Conservation (phyloP, 2,888 invertebrate genomes). For the Agonopterix heracliana region DNA sequence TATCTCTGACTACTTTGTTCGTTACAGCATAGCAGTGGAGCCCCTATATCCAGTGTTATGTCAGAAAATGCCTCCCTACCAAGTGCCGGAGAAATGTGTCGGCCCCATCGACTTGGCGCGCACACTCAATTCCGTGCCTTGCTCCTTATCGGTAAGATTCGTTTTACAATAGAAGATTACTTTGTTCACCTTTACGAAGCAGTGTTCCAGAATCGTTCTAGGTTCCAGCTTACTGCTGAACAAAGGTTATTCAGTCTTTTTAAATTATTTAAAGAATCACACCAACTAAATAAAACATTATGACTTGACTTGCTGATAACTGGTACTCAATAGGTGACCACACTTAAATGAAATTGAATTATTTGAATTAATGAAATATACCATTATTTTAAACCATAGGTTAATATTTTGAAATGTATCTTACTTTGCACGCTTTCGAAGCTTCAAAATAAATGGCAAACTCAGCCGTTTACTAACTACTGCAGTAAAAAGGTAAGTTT, state of each 20-base stretch:
- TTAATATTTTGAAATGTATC: too few species aligned
- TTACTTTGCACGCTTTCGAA: constrained; percentile 54
- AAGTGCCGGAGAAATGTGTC: constrained; percentile 57
- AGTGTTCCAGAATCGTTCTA: too few species aligned
- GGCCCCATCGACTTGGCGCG: constrained; percentile 90
- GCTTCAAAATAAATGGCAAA: constrained; percentile 70
- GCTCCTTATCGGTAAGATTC: constrained; percentile 85
- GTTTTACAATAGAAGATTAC: background rate
- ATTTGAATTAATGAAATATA: too few species aligned
- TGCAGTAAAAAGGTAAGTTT: constrained; percentile 63
- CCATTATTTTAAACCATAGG: too few species aligned
- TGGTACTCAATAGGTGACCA: too few species aligned
- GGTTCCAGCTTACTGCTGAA: too few species aligned
- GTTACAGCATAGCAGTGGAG: constrained; percentile 90
- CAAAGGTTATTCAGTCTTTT: too few species aligned
- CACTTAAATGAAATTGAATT: too few species aligned
- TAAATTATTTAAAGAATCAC: too few species aligned
- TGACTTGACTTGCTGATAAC: too few species aligned
- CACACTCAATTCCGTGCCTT: constrained; percentile 89
- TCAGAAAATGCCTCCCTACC: constrained; percentile 70
- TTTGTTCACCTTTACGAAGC: background rate
- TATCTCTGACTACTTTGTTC: background rate
- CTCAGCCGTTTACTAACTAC: constrained; percentile 58
- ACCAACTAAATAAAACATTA: too few species aligned
- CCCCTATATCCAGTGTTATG: constrained; percentile 88